phyloP scores from a whole-genome alignment of 2,113 vertebrate genomes.

The Antechinus flavipes region DNA sequence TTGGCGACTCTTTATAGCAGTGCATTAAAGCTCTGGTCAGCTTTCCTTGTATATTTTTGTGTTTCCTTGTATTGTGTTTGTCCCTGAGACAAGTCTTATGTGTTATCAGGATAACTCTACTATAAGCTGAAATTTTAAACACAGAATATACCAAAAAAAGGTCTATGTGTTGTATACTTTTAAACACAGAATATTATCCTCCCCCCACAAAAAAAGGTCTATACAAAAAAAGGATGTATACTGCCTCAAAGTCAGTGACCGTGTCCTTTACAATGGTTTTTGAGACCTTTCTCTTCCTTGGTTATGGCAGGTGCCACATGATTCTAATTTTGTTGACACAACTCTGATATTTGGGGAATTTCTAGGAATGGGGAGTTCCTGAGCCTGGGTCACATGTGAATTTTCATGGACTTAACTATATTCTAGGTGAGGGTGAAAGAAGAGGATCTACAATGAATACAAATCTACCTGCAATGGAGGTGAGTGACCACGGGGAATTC shows the following conservation, averaged over 20 bases:
- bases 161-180: not conserved
- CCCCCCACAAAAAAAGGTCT: not conserved
- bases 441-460: not conserved
- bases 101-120: not conserved
- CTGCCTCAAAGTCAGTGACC: not conserved
- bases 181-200: not conserved
- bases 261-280: not conserved
- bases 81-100: not conserved
- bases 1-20: not conserved
- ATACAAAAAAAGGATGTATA: not conserved
- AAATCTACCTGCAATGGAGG: constrained; percentile 26
- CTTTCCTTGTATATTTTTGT: not conserved
- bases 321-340: not conserved
- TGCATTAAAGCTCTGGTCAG: not conserved
- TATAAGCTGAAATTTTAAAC: not conserved
- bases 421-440: constrained; percentile 42
- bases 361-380: not conserved
- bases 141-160: not conserved
- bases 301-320: not conserved
- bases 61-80: not conserved
- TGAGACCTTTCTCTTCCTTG: not conserved
- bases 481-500: constrained; percentile 34
- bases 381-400: not conserved
- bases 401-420: not conserved
- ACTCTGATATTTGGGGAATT: not conserved